A percentile compares a stretch with the other conserved stretches of the same genome.
Conservation (phyloP, 2,797 vertebrate genomes). For the Artibeus jamaicensis region DNA sequence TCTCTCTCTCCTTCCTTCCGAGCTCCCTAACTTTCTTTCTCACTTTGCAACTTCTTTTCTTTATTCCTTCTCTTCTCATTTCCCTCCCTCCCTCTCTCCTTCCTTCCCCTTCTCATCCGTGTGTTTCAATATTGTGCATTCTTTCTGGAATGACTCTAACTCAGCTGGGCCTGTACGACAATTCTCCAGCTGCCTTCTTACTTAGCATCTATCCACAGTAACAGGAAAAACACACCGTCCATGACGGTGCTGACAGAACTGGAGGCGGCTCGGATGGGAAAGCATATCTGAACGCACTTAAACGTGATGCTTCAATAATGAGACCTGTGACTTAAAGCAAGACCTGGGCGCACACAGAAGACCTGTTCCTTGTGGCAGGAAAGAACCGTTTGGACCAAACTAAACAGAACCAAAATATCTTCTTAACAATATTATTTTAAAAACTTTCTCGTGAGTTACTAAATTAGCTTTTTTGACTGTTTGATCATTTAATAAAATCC, state of each 20-base stretch:
- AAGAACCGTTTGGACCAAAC: constrained; percentile 35
- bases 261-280: constrained; percentile 18
- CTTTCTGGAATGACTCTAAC: constrained; percentile 39
- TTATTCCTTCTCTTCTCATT: not conserved
- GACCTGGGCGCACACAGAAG: not conserved
- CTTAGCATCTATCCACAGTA: not conserved
- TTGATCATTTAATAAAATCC: constrained; percentile 29
- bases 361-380: not conserved
- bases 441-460: constrained; percentile 20
- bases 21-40: not conserved
- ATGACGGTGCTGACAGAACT: constrained; percentile 42
- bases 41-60: too few species aligned
- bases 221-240: not conserved
- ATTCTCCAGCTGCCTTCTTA: not conserved
- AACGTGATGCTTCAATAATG: constrained; percentile 12
- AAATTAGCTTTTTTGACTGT: not conserved
- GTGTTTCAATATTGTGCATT: not conserved
- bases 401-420: constrained; percentile 29
- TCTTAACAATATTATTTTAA: constrained; percentile 35
- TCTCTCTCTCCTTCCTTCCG: not conserved
- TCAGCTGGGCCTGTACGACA: not conserved
- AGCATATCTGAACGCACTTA: not conserved
- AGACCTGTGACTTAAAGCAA: constrained; percentile 41
- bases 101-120: not conserved
- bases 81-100: accelerated